A percentile compares a stretch with the other conserved stretches of the same genome.
These are phyloP conservation scores for Perdita meconis DNA, from an alignment of 2,888 invertebrate species.

Conservation along the genomic window DNA sequence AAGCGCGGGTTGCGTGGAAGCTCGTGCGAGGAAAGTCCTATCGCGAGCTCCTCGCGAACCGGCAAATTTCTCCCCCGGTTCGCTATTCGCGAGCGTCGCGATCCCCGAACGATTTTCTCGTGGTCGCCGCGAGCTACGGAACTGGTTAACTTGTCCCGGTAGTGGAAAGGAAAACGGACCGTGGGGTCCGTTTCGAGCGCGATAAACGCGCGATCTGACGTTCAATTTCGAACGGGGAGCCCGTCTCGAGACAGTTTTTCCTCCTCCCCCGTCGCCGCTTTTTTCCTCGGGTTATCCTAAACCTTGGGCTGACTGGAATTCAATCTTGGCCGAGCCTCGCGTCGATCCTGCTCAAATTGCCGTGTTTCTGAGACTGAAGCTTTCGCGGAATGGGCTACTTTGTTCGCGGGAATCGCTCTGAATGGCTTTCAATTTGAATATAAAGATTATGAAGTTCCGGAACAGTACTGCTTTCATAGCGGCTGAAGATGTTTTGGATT, in stretches of 20 bases:
- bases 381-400: conserved; percentile 3
- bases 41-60: not conserved
- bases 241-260: conserved; percentile 29
- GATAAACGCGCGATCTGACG: conserved; percentile 50
- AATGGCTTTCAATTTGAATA: not conserved
- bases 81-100: conserved; percentile 18
- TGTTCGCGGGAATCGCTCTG: not conserved
- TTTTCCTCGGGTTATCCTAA: conserved; percentile 16
- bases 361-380: not conserved
- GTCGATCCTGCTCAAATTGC: conserved; percentile 20
- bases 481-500: too few relatives aligned
- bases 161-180: conserved; percentile 16
- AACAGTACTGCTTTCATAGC: too few relatives aligned
- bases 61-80: conserved; percentile 17
- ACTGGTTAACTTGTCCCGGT: not conserved
- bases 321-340: conserved; percentile 14
- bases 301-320: conserved; percentile 4
- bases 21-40: not conserved
- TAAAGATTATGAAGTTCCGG: too few relatives aligned
- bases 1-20: not conserved
- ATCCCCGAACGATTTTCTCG: conserved; percentile 2
- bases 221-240: conserved; percentile 44
- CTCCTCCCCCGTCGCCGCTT: conserved; percentile 1
- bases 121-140: not conserved
- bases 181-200: conserved; percentile 37